Conservation (phyloP, 2,113 vertebrate species). For the Passer montanus region DNA sequence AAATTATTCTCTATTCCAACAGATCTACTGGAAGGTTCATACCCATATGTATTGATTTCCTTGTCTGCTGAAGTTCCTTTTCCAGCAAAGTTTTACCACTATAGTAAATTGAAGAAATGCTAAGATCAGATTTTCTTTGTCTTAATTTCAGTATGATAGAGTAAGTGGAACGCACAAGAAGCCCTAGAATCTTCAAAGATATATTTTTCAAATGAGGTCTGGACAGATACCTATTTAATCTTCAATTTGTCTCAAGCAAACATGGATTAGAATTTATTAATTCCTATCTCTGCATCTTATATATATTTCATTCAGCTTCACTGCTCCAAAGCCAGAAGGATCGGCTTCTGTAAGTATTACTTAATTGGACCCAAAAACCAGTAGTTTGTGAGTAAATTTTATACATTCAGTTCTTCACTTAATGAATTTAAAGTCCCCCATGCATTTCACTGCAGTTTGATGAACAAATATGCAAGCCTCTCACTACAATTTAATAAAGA, state of each 20-base stretch:
- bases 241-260: background rate
- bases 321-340: background rate
- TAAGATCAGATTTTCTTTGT: background rate
- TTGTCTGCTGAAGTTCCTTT: background rate
- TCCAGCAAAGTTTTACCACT: background rate
- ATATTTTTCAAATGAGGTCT: background rate
- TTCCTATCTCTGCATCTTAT: background rate
- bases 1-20: background rate
- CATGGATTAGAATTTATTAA: background rate
- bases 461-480: background rate
- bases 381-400: background rate
- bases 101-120: background rate
- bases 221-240: background rate
- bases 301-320: background rate
- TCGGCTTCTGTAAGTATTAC: background rate
- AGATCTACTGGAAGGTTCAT: background rate
- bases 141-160: background rate
- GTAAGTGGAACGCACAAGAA: background rate
- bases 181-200: background rate
- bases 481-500: background rate
- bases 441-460: background rate
- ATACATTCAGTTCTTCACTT: background rate
- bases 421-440: background rate
- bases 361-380: background rate
- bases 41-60: background rate